Conservation (phyloP, 2,113 vertebrate species). For the Lates calcarifer region DNA sequence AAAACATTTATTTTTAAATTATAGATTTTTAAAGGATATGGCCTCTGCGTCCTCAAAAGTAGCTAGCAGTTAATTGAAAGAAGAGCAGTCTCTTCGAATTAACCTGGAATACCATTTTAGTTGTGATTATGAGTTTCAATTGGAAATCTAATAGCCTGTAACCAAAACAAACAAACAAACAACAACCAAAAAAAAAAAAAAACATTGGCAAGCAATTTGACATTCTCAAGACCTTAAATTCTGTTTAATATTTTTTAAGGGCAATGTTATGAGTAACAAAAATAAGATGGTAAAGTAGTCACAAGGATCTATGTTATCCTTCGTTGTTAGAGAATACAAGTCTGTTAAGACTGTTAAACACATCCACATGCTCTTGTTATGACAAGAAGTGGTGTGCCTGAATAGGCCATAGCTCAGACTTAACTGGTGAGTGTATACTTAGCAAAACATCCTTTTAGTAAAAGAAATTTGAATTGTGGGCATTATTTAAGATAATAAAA, state of each 20-base stretch:
- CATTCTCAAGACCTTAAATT: not conserved
- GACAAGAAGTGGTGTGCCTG: constrained; percentile 42
- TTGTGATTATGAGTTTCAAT: not conserved
- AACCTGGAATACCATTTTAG: not conserved
- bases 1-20: not conserved
- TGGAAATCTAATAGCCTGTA: not conserved
- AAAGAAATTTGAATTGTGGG: constrained; percentile 43
- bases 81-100: not conserved
- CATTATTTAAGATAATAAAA: constrained; percentile 77
- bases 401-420: constrained; percentile 16
- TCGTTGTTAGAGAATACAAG: constrained; percentile 39
- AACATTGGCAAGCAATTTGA: not conserved
- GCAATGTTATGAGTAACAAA: not conserved
- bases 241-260: not conserved
- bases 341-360: constrained; percentile 21
- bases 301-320: not conserved
- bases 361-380: constrained; percentile 52
- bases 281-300: constrained; percentile 15
- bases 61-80: not conserved
- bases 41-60: not conserved
- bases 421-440: not conserved
- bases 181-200: too few relatives aligned
- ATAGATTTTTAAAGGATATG: not conserved
- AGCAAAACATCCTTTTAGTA: constrained; percentile 48
- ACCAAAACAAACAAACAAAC: too few relatives aligned